Evolutionary conservation across 2,888 invertebrate species (phyloP).

Genomic region (Micropterix aruncella): DNA sequence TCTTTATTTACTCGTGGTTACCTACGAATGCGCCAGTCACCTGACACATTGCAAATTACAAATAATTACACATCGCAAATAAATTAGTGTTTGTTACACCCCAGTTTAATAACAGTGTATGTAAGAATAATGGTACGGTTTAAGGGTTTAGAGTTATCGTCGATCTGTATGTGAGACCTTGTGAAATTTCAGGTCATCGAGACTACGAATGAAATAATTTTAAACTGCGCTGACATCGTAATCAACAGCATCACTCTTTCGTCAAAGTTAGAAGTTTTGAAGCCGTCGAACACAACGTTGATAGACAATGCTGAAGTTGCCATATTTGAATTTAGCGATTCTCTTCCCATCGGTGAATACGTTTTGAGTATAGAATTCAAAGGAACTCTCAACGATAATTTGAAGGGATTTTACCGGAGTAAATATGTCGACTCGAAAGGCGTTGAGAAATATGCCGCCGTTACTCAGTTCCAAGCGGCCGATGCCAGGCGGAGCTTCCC

Average conservation of each 20-base stretch:
- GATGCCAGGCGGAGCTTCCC: constrained; percentile 91
- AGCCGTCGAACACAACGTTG: constrained; percentile 25
- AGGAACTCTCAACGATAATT: constrained; percentile 83
- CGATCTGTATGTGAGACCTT: no score
- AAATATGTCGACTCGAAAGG: constrained; percentile 65
- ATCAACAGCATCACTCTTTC: constrained; percentile 42
- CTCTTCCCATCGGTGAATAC: constrained; percentile 40
- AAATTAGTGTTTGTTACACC: no score
- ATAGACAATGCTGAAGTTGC: constrained; percentile 52
- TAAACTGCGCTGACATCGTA: constrained; percentile 66
- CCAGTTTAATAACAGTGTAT: no score
- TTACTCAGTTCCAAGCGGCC: constrained; percentile 85
- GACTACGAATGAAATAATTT: constrained; percentile 50
- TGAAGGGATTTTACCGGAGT: constrained; percentile 91
- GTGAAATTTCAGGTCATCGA: constrained; percentile 41
- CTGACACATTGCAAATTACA: no score
- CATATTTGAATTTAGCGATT: constrained; percentile 46
- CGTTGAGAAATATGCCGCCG: constrained; percentile 69
- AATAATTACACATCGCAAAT: no score
- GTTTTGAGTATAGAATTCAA: constrained; percentile 56
- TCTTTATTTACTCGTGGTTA: no score
- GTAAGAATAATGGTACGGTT: background rate
- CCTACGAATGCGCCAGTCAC: no score
- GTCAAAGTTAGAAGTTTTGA: constrained; percentile 23
- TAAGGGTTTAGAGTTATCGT: background rate